phyloP scores from a whole-genome alignment of 2,797 vertebrate species.

The Gallinago stenura region DNA sequence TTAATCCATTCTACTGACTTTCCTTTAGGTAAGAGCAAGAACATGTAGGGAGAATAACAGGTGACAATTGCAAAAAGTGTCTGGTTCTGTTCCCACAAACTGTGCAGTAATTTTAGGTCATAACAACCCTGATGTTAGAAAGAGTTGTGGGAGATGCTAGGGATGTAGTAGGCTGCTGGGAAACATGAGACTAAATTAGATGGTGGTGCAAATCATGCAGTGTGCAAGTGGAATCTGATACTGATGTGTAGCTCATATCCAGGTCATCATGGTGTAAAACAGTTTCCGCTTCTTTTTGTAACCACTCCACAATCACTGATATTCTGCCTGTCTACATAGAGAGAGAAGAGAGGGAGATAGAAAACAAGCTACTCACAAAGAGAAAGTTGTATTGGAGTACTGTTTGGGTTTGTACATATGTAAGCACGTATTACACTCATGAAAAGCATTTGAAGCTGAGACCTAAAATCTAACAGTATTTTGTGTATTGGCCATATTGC shows the following conservation, averaged over 20 bases:
- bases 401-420: not conserved
- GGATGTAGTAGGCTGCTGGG: not conserved
- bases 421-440: not conserved
- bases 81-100: not conserved
- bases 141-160: not conserved
- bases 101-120: not conserved
- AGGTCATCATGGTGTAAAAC: not conserved
- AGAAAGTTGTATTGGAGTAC: not conserved
- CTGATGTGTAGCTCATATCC: not conserved
- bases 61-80: not conserved
- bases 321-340: not conserved
- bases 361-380: not conserved
- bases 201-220: not conserved
- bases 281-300: not conserved
- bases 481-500: not conserved
- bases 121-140: not conserved
- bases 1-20: not conserved
- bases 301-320: not conserved
- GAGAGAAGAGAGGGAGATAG: not conserved
- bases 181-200: not conserved
- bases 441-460: not conserved
- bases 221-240: not conserved
- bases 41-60: not conserved
- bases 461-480: not conserved
- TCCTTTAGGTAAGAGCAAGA: not conserved